Evolutionary conservation across 2,797 vertebrate species (phyloP).

Genomic region (Sciaenops ocellatus): DNA sequence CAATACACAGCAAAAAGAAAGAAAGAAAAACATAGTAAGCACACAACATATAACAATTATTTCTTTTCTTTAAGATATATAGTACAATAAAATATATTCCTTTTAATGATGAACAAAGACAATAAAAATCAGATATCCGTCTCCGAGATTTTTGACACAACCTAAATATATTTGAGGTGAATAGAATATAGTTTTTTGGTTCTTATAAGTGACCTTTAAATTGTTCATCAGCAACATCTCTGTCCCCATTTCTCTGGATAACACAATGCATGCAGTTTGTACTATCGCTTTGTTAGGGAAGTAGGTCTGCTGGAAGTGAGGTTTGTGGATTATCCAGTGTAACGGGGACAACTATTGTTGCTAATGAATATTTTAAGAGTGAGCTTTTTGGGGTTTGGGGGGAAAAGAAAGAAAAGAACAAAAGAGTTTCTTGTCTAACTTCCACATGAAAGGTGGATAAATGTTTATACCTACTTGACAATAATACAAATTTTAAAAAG

Average conservation of each 20-base stretch:
- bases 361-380: background rate
- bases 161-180: background rate
- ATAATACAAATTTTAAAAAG: background rate
- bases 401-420: too few relatives aligned
- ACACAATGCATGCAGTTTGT: background rate
- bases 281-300: slow-evolving; percentile 3
- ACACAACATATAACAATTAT: too few relatives aligned
- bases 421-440: background rate
- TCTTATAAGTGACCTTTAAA: background rate
- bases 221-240: background rate
- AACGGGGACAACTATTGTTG: background rate
- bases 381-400: too few relatives aligned
- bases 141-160: background rate
- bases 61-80: too few relatives aligned
- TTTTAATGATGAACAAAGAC: background rate
- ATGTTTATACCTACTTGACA: background rate
- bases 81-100: background rate
- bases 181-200: background rate
- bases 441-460: too few relatives aligned
- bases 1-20: too few relatives aligned
- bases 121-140: background rate
- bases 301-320: background rate
- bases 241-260: background rate
- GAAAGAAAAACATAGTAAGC: too few relatives aligned
- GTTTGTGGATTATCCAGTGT: background rate